Percentiles rank a stretch among this genome's conserved stretches.
These are phyloP conservation scores for Rotaria socialis DNA, from an alignment of 2,888 invertebrate species.

Conservation along the genomic window DNA sequence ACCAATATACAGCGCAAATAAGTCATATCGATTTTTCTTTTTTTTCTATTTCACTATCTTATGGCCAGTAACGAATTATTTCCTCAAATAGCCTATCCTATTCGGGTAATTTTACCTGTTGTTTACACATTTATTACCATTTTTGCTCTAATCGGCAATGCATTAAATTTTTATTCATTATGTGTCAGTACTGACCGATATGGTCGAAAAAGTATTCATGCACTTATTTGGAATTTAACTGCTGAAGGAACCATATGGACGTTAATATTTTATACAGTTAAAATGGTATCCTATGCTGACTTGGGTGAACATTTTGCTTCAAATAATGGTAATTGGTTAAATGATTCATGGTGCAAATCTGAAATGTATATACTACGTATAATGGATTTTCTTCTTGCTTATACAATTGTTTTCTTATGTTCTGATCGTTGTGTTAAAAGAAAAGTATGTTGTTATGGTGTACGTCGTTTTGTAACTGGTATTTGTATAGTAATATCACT, in stretches of 20 bases:
- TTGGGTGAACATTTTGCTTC: constrained; percentile 34
- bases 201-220: constrained; percentile 45
- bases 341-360: constrained; percentile 44
- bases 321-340: constrained; percentile 33
- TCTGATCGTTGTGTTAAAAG: constrained; percentile 38
- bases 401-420: constrained; percentile 46
- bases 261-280: constrained; percentile 42
- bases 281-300: constrained; percentile 41
- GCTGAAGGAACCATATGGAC: constrained; percentile 37
- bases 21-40: not conserved
- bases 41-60: too few species aligned
- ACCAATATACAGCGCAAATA: not conserved
- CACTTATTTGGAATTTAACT: constrained; percentile 27
- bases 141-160: not conserved
- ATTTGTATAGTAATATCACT: constrained; percentile 39
- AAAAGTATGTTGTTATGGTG: constrained; percentile 39
- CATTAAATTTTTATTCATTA: constrained; percentile 9
- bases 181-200: constrained; percentile 41
- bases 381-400: constrained; percentile 45
- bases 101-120: not conserved
- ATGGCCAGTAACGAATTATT: not conserved
- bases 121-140: not conserved
- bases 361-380: constrained; percentile 42
- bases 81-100: constrained; percentile 9
- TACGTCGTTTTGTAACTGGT: constrained; percentile 40